A percentile compares a stretch with the other conserved stretches of the same genome.
phyloP scores from a whole-genome alignment of 30 jellyfish, hydroid and myxozoan genomes.

The Mastigias papua region DNA sequence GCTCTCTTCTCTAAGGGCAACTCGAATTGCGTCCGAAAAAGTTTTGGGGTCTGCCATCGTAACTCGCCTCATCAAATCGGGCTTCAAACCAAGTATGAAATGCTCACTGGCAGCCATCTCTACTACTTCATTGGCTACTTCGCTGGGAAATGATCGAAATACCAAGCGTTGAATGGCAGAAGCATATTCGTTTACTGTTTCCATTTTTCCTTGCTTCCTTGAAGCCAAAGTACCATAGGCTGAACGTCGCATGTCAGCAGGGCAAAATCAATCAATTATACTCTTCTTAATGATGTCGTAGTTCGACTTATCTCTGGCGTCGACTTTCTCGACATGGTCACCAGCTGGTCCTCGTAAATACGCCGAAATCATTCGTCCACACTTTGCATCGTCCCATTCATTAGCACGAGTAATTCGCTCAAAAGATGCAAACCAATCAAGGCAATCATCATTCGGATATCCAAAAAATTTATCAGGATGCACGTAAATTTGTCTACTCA shows the following conservation, averaged over 20 bases:
- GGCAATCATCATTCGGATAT: not conserved
- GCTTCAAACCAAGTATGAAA: conserved; percentile 43
- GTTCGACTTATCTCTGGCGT: not conserved
- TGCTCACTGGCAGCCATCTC: conserved; percentile 71
- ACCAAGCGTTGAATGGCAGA: conserved; percentile 62
- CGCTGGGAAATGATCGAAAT: conserved; percentile 32
- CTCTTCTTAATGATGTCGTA: not conserved
- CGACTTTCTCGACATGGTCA: too few relatives aligned
- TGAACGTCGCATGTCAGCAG: conserved; percentile 51
- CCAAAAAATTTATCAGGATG: not conserved
- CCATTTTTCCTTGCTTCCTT: conserved; percentile 56
- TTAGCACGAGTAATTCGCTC: conserved; percentile 17
- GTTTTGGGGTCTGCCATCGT: too few relatives aligned
- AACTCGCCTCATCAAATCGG: conserved; percentile 36
- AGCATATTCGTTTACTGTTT: conserved; percentile 42
- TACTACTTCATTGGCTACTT: conserved; percentile 14
- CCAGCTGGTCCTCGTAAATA: conserved; percentile 3
- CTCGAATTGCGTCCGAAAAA: conserved; percentile 47
- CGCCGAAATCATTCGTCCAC: conserved; percentile 5
- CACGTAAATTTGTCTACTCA: too few relatives aligned
- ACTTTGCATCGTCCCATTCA: conserved; percentile 37
- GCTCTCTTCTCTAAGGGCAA: conserved; percentile 63
- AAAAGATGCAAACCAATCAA: conserved; percentile 10
- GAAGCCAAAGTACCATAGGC: conserved; percentile 47
- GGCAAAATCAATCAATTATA: conserved; percentile 43